phyloP scores from a whole-genome alignment of 1,140 invertebrate species.

The Chironomus tepperi region DNA sequence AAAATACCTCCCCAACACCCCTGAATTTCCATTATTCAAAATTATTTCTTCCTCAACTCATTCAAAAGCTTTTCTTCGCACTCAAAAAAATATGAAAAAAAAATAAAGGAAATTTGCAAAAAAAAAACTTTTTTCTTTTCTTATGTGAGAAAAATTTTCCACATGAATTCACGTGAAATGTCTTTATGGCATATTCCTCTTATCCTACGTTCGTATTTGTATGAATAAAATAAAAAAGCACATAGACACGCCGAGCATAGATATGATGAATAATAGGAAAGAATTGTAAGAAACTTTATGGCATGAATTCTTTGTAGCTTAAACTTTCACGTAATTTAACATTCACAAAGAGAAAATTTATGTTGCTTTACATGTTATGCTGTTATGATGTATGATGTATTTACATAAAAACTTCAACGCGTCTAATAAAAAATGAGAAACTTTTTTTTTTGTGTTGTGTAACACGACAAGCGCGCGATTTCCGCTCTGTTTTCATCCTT shows the following conservation, averaged over 20 bases:
- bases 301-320: neutral
- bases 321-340: conserved; percentile 3
- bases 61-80: too few relatives aligned
- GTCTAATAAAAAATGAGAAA: neutral
- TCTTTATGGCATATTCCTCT: neutral
- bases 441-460: neutral
- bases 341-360: neutral
- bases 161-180: neutral
- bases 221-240: too few relatives aligned
- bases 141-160: neutral
- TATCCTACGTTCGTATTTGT: too few relatives aligned
- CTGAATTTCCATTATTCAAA: too few relatives aligned
- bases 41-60: too few relatives aligned
- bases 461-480: neutral
- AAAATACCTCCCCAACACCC: too few relatives aligned
- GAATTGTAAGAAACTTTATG: neutral
- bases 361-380: neutral
- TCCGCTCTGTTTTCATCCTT: neutral
- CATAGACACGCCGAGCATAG: neutral
- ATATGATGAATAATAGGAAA: neutral
- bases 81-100: too few relatives aligned
- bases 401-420: neutral
- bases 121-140: neutral
- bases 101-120: neutral
- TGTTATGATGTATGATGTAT: neutral